phyloP scores from a whole-genome alignment of 1,140 invertebrate genomes.

The Diorhabda sublineata region DNA sequence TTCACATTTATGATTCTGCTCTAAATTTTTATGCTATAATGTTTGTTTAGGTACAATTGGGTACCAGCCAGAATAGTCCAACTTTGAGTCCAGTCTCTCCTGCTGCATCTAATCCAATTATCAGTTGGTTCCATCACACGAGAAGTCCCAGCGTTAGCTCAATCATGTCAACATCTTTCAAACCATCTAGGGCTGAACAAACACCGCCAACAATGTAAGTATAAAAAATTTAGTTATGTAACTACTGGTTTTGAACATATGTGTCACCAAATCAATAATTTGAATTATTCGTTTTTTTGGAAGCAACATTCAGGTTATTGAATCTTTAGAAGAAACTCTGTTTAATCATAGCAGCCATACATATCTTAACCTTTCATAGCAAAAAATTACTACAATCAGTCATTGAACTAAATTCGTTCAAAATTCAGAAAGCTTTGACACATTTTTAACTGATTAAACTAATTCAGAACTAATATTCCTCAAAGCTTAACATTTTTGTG shows the following conservation, averaged over 20 bases:
- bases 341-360: no score
- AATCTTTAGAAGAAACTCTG: no score
- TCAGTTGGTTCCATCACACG: slow-evolving; percentile 40
- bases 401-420: no score
- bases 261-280: no score
- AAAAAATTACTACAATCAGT: no score
- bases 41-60: slow-evolving; percentile 35
- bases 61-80: slow-evolving; percentile 43
- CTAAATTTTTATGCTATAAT: not conserved
- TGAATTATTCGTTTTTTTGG: no score
- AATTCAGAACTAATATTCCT: not conserved
- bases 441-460: no score
- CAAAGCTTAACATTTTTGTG: not conserved
- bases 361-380: no score
- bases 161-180: slow-evolving; percentile 31
- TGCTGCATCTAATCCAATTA: slow-evolving; percentile 34
- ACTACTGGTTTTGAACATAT: no score
- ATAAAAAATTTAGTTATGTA: not conserved
- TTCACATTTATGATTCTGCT: not conserved
- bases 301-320: no score
- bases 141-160: slow-evolving; percentile 43
- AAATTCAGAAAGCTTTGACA: no score
- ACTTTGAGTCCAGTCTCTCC: slow-evolving; percentile 43
- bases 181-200: slow-evolving; percentile 22
- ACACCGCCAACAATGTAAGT: slow-evolving; percentile 4